Conservation (phyloP, 2,113 vertebrate species). For the Rallus limicola region DNA sequence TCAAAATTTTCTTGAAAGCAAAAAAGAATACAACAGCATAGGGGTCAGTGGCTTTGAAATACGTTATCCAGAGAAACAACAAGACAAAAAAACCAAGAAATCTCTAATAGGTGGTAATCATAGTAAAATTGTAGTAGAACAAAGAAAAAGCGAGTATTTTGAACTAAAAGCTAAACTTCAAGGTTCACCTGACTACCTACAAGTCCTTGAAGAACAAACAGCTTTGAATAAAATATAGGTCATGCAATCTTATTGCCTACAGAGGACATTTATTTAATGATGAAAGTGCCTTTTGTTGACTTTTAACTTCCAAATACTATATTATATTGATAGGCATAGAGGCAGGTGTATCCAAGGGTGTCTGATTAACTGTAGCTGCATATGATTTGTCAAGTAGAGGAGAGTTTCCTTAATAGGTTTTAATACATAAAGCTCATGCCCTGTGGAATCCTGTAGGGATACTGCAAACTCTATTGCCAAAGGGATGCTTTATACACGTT, state of each 20-base stretch:
- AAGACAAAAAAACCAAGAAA: conserved; percentile 96
- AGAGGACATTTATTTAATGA: conserved; percentile 84
- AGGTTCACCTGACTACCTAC: conserved; percentile 96
- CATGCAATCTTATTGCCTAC: conserved; percentile 72
- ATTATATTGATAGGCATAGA: conserved; percentile 90
- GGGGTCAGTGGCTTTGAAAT: conserved; percentile 97
- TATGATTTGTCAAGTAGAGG: conserved; percentile 71
- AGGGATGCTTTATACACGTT: conserved; percentile 83
- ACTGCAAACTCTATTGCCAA: conserved; percentile 84
- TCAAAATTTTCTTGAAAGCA: conserved; percentile 94
- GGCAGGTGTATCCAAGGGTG: conserved; percentile 82
- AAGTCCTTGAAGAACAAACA: conserved; percentile 99
- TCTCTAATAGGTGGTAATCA: conserved; percentile 97
- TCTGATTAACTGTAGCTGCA: conserved; percentile 74
- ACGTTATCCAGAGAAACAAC: conserved; percentile 95
- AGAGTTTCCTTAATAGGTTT: conserved; percentile 76
- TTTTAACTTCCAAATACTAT: conserved; percentile 89
- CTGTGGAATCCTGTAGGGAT: conserved; percentile 79
- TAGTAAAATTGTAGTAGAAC: conserved; percentile 97
- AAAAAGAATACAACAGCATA: conserved; percentile 97
- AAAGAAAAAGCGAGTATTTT: conserved; percentile 97
- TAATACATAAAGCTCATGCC: conserved; percentile 75
- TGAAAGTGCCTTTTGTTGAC: conserved; percentile 97
- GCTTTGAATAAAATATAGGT: conserved; percentile 92
- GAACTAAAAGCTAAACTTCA: conserved; percentile 98